Base-by-base conservation (phyloP, 2,113 vertebrate genomes). In the Coreoperca whiteheadi region DNA sequence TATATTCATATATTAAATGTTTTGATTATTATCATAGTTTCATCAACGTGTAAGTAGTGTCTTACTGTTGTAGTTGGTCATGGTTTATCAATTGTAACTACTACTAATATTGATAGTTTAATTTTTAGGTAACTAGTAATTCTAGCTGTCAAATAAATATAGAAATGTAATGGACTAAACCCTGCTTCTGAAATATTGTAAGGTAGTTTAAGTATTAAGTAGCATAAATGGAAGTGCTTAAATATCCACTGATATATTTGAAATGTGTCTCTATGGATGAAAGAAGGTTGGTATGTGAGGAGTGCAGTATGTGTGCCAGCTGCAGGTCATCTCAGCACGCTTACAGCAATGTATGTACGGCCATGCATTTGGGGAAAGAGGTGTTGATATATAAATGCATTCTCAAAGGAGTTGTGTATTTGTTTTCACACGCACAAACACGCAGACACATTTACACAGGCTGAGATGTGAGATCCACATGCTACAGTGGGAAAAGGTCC, bases 381-480 rank as follows among this genome's bases (percentile, higher is more conserved):
- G 25, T 46, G 48, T 56, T 61, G 54, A 73, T 79, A 25, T 30
- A 28, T 48, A 48, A 73, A 56, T 50, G 23, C 37, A 68, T 50
- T 63, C 14, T 67, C 21, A 50, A 32, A 68, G 14, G 20, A 64
- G 73, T 50, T 41, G 43, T 48, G 34, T 75, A 57, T 78, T 8
- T 12, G 34, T 67, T 81, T 51, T 67, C 63, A 63, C 41, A 28
- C 2, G 28, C 20, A 30, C 28, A 23, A 21, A 74, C 46, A 32
- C 50, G 60, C 28, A 60, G 4, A 76, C 43, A 46, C 54, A 64
- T 34, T 56, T 50, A 53, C 34, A 57, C 20, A 60, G 37, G 16
- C 12, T 65, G 79, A 12, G 16, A 79, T 65, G 6, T 53, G 74
- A 63, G 59, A 64, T 39, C 54, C 79, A 81, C 60, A 85, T 77